Percentiles rank a stretch among this genome's conserved stretches.
Conservation (phyloP, 2,888 invertebrate genomes). For the Taphrorychus bicolor region DNA sequence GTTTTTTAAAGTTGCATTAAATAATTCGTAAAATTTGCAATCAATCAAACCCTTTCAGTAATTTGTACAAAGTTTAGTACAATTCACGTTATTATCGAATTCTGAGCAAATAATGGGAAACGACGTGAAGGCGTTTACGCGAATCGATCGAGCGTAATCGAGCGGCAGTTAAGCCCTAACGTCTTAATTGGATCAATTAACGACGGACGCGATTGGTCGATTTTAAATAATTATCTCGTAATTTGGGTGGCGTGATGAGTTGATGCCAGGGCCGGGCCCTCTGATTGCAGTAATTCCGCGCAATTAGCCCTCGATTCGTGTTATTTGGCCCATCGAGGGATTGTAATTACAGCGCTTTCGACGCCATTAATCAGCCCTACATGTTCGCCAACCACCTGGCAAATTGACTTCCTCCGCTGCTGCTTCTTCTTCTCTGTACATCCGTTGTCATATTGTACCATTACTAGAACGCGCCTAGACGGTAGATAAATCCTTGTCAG, state of each 20-base stretch:
- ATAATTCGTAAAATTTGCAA: too few species aligned
- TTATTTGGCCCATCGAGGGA: conserved; percentile 53
- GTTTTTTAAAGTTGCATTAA: too few species aligned
- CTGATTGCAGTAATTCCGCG: conserved; percentile 55
- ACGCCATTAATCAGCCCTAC: conserved; percentile 25
- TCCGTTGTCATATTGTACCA: background rate
- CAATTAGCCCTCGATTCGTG: conserved; percentile 55
- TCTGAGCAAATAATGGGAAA: background rate
- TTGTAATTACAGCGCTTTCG: conserved; percentile 46
- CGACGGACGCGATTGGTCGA: conserved; percentile 31
- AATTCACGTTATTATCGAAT: background rate
- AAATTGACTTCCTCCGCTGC: background rate
- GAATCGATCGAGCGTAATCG: background rate
- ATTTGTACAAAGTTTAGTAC: background rate
- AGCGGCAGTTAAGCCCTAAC: conserved; percentile 16
- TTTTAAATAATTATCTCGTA: conserved; percentile 45
- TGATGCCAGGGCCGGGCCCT: conserved; percentile 47
- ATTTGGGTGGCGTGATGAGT: conserved; percentile 55
- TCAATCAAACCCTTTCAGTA: too few species aligned
- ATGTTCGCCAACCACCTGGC: conserved; percentile 11
- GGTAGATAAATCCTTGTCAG: background rate
- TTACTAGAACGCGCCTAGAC: background rate
- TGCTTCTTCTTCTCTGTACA: background rate
- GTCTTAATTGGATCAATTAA: conserved; percentile 40
- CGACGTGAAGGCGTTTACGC: background rate